Percentiles rank a stretch among this genome's conserved stretches.
phyloP scores from a whole-genome alignment of 2,888 invertebrate species.

The Drosophila austrosaltans region DNA sequence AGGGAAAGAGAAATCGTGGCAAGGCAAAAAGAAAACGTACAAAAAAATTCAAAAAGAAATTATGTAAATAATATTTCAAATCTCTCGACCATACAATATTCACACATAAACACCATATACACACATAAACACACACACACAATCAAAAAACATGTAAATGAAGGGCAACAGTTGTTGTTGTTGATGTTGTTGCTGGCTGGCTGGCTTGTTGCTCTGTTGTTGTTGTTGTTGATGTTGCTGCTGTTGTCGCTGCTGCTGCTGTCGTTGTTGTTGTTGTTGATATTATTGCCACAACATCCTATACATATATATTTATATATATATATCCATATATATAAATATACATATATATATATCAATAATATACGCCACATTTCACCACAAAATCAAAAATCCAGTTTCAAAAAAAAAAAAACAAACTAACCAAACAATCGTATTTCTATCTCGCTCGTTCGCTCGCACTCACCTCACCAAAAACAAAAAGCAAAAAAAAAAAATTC shows the following conservation, averaged over 20 bases:
- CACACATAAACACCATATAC: slow-evolving; percentile 13
- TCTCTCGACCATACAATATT: not conserved
- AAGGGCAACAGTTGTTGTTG: slow-evolving; percentile 29
- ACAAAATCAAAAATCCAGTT: slow-evolving; percentile 8
- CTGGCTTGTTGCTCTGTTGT: slow-evolving; percentile 31
- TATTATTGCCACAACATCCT: slow-evolving; percentile 28
- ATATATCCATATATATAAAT: not conserved
- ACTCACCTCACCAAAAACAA: slow-evolving; percentile 47
- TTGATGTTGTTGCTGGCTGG: slow-evolving; percentile 23
- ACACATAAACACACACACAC: slow-evolving; percentile 19
- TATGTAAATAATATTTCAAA: slow-evolving; percentile 31
- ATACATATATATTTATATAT: not conserved
- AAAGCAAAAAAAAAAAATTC: slow-evolving; percentile 22
- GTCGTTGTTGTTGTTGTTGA: slow-evolving; percentile 46
- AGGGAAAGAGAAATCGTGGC: not conserved
- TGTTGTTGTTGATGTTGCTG: slow-evolving; percentile 46
- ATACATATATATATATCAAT: not conserved
- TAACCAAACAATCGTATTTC: slow-evolving; percentile 38
- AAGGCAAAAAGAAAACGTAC: slow-evolving; percentile 13
- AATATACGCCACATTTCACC: not conserved
- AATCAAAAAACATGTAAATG: slow-evolving; percentile 4
- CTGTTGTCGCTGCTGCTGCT: slow-evolving; percentile 50
- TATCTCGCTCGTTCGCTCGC: slow-evolving; percentile 48
- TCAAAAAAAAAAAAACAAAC: slow-evolving; percentile 9
- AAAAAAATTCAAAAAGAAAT: not conserved